Base-by-base conservation (phyloP, 2,888 invertebrate species). In the Thumatha senex region DNA sequence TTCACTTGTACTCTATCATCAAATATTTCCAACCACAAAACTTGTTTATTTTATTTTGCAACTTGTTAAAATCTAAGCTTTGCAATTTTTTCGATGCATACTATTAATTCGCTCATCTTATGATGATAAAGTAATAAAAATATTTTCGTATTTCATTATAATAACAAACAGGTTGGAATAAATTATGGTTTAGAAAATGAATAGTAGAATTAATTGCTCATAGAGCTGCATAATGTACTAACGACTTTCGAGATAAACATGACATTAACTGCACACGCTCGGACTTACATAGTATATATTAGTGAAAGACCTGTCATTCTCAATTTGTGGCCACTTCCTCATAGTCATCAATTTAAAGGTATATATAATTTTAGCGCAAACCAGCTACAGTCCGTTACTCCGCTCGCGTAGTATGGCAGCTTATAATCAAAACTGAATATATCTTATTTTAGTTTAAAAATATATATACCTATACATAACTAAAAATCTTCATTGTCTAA, bases 1-100 rank as follows among this genome's bases (percentile, higher is more conserved):
- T 90, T 90, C 90, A 89, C 90, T 89, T 83, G 78, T 85, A 87
- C 83, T 86, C 84, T 78, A 86, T 87, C 86, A 84, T 78, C 82
- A 78, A 83, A 88, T 86, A 89, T 84, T 87, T 80, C 71, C 72
- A 45, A 80, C 77, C 77, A 70, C 72, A 86, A 38, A 88, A 89
- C 89, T 85, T 78, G 89, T 89, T 89, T 74, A 75, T 65, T 74
- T 65, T 58, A 70, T 71, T 75, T 76, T 68, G 65, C 74, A 69
- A 74, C 76, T 73, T 76, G 78, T 74, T 75, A 76, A 73, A 69
- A 71, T 76, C 72, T 76, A 57, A 70, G 50, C 58, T 70, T 59
- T 39, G 71, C 45, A 60, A 61, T 65, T 71, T 74, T 74, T 70
- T 59, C 57, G 56, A 51, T 73, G 61, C 65, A 63, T 68, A 63